Evolutionary conservation across 2,113 vertebrate species (phyloP).

Genomic region (Clupea harengus): DNA sequence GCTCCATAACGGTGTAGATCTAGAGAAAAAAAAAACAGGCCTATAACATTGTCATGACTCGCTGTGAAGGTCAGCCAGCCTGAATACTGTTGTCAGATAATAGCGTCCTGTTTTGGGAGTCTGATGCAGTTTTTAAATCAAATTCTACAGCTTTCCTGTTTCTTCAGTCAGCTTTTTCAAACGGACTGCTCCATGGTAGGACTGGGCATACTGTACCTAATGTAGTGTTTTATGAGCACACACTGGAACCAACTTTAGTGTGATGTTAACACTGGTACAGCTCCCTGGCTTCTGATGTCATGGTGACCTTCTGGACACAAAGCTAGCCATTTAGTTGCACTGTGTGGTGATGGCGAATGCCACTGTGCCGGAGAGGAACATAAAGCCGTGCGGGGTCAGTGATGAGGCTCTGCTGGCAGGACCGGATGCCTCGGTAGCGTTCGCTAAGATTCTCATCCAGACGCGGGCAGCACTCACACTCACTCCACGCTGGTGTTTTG

Average conservation of each 20-base stretch:
- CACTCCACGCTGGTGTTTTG: background rate
- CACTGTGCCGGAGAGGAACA: background rate
- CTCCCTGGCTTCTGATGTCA: background rate
- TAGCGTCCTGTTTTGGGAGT: background rate
- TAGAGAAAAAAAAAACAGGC: background rate
- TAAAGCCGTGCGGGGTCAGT: background rate
- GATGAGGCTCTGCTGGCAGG: background rate
- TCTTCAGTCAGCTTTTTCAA: too few species aligned
- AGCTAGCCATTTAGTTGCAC: background rate
- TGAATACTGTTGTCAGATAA: background rate
- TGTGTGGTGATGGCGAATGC: background rate
- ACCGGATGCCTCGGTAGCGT: background rate
- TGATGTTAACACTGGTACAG: background rate
- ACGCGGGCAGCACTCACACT: background rate
- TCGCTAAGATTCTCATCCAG: background rate
- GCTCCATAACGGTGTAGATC: background rate
- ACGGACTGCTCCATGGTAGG: too few species aligned
- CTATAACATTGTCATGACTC: background rate
- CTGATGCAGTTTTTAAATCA: background rate
- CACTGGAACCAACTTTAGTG: background rate
- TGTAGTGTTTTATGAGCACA: background rate
- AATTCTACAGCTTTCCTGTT: too few species aligned
- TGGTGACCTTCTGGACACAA: background rate
- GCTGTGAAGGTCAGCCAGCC: background rate
- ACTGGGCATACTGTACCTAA: too few species aligned